Conservation (phyloP, 2,888 invertebrate species). For the Acleris holmiana region DNA sequence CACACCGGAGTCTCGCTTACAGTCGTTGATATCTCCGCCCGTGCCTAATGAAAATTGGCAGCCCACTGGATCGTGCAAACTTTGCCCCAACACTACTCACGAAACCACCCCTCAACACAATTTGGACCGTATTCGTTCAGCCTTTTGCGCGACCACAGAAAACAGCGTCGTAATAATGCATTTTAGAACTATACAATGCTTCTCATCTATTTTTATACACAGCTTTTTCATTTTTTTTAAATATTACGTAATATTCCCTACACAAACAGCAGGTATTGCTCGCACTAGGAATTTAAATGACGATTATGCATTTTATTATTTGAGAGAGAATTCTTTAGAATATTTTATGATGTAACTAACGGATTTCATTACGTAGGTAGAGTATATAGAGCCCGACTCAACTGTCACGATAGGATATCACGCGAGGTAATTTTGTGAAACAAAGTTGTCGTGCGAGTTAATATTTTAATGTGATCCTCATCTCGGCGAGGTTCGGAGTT, state of each 20-base stretch:
- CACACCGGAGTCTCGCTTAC: slow-evolving; percentile 64
- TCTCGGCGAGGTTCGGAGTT: slow-evolving; percentile 51
- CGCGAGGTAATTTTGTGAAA: slow-evolving; percentile 42
- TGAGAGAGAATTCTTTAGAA: slow-evolving; percentile 12
- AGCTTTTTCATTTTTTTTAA: slow-evolving; percentile 17
- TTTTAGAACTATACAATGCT: slow-evolving; percentile 15
- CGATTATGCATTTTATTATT: slow-evolving; percentile 19
- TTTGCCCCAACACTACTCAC: slow-evolving; percentile 44
- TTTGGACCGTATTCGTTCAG: slow-evolving; percentile 19
- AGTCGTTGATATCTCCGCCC: slow-evolving; percentile 56
- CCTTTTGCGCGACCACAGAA: background rate
- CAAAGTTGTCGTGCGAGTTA: slow-evolving; percentile 46
- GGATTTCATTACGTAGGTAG: slow-evolving; percentile 13
- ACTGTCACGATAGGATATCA: slow-evolving; percentile 30
- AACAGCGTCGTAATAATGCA: slow-evolving; percentile 7
- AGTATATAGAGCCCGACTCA: slow-evolving; percentile 1
- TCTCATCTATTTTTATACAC: slow-evolving; percentile 18
- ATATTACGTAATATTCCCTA: slow-evolving; percentile 22
- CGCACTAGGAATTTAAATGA: slow-evolving; percentile 22
- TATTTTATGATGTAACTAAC: slow-evolving; percentile 7
- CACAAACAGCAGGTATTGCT: slow-evolving; percentile 21
- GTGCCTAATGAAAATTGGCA: slow-evolving; percentile 79
- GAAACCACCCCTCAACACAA: slow-evolving; percentile 9
- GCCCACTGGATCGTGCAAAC: slow-evolving; percentile 69
- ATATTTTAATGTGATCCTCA: slow-evolving; percentile 53